A percentile compares a stretch with the other conserved stretches of the same genome.
phyloP scores from a whole-genome alignment of 2,888 invertebrate species.

The Phoenoteleia sp. region DNA sequence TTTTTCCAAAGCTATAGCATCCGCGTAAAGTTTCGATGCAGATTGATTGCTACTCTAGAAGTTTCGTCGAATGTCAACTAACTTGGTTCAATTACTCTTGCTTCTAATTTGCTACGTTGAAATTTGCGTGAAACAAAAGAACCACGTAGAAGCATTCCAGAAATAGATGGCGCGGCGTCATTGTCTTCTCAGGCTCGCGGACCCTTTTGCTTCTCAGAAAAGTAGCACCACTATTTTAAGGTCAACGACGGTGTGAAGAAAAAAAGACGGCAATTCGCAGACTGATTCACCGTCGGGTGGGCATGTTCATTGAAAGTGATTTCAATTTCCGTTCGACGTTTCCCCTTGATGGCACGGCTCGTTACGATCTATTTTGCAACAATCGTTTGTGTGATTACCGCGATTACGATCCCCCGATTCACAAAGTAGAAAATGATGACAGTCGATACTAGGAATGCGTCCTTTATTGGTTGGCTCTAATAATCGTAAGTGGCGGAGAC shows the following conservation, averaged over 20 bases:
- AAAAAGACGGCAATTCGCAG: background rate
- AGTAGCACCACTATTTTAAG: conserved; percentile 37
- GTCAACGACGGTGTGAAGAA: conserved; percentile 3
- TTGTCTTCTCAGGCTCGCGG: too few species aligned
- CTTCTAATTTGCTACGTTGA: conserved; percentile 24
- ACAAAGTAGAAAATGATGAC: conserved; percentile 53
- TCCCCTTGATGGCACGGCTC: conserved; percentile 40
- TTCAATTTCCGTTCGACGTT: conserved; percentile 65
- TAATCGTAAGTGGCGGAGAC: conserved; percentile 39
- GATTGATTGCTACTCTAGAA: conserved; percentile 25
- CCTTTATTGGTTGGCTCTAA: conserved; percentile 29
- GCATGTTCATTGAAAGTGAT: conserved; percentile 58
- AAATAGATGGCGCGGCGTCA: conserved; percentile 40
- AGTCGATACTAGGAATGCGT: conserved; percentile 40
- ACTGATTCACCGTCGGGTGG: background rate
- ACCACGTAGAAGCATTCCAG: background rate
- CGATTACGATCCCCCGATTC: conserved; percentile 53
- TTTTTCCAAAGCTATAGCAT: background rate
- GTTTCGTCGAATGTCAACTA: conserved; percentile 14
- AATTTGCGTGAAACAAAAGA: conserved; percentile 39
- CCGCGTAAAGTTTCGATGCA: conserved; percentile 21
- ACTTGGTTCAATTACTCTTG: conserved; percentile 27
- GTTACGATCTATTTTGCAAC: conserved; percentile 51
- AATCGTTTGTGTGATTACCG: conserved; percentile 52
- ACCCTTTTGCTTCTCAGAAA: conserved; percentile 9